Evolutionary conservation across 2,888 invertebrate species (phyloP), one percentile per base, ranked within the genome.

Genomic region (Noctuana brunneofusca): DNA sequence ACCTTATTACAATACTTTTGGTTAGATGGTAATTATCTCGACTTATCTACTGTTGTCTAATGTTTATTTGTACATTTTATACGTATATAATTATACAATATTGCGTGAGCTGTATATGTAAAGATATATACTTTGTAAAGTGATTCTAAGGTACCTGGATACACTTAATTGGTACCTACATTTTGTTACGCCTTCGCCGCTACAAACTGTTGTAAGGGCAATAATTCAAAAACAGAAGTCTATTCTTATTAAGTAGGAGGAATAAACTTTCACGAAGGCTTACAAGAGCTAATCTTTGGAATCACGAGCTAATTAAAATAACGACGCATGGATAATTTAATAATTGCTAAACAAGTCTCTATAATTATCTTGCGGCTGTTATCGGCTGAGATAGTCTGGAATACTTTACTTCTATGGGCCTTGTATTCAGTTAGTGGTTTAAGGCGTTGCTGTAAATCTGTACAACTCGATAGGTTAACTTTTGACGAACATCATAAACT

Each of bases 241-340:
- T 59, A 69, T 71, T 64, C 66, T 63, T 66, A 69, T 66, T 66
- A 69, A 68, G 63, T 65, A 63, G 65, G 68, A 67, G 66, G 70
- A 65, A 70, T 72, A 66, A 68, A 72, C 68, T 69, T 70, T 69
- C 70, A 64, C 69, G 68, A 70, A 63, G 57, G 65, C 69, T 64
- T 63, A 63, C 68, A 67, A 57, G 67, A 71, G 68, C 68, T 71
- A 71, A 73, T 75, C 71, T 72, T 65, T 65, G 64, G 70, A 67
- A 70, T 73, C 72, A 72, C 74, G 73, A 74, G 71, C 70, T 75
- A 70, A 74, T 75, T 75, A 75, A 71, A 75, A 75, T 70, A 74
- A 72, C 70, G 70, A 71, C 68, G 70, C 67, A 69, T 71, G 69
- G 69, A 66, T 70, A 71, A 71, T 71, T 73, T 72, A 69, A 70